phyloP scores from a whole-genome alignment of 2,797 vertebrate species.

The Phoxinus dragarum region DNA sequence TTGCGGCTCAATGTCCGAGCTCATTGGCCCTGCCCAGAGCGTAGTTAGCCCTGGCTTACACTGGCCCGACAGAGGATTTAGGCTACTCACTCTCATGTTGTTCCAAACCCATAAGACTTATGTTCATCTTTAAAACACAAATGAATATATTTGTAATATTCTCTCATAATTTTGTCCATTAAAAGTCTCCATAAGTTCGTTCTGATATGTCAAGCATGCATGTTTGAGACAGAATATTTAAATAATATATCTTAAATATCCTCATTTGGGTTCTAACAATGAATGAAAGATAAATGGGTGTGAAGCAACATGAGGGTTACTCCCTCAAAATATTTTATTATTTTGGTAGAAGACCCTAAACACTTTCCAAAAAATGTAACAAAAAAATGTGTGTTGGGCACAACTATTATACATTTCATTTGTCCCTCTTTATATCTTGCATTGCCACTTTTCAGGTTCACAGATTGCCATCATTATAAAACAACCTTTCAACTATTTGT shows the following conservation, averaged over 20 bases:
- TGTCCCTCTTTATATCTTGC: background rate
- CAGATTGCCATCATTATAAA: conserved; percentile 3
- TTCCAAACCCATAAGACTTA: background rate
- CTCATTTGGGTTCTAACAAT: background rate
- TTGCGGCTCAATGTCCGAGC: too few species aligned
- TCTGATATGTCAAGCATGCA: background rate
- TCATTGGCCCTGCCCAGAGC: too few species aligned
- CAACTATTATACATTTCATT: background rate
- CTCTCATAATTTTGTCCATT: background rate
- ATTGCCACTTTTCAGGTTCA: background rate
- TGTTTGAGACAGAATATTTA: background rate
- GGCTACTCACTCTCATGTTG: background rate
- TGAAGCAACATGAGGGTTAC: background rate
- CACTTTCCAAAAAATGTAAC: too few species aligned
- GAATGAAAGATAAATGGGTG: background rate
- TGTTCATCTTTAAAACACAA: background rate
- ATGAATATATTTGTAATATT: background rate
- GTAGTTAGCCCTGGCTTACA: too few species aligned
- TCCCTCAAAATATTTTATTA: background rate
- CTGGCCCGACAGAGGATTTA: background rate
- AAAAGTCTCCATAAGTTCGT: background rate
- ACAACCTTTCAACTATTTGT: conserved; percentile 14
- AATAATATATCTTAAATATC: background rate
- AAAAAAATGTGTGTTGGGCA: background rate
- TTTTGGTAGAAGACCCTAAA: too few species aligned